Base-by-base conservation (phyloP, 2,888 invertebrate species). In the Boloria euphrosyne region DNA sequence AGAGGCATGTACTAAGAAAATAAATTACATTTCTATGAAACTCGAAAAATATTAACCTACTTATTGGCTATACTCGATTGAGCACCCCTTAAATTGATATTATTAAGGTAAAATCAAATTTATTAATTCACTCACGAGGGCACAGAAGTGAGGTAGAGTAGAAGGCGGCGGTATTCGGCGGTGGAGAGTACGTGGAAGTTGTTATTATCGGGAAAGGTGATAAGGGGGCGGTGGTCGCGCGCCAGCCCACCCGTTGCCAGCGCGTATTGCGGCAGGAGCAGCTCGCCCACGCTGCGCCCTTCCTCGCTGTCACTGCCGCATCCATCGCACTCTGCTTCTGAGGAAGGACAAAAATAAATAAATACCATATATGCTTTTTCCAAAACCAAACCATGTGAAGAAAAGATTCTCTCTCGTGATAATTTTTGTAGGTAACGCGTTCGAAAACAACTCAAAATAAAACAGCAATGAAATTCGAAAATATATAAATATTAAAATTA, bases 181-280 rank as follows among this genome's bases (percentile, higher is more conserved):
- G 98, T 97, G 64, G 94, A 94, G 74, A 98, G 92, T 73, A 95
- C 93, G 81, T 97, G 95, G 85, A 97, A 97, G 90, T 97, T 96
- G 81, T 96, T 96, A 87, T 96, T 94, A 91, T 99, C 99, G 50
- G 98, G 98, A 91, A 99, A 98, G 74, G 98, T 98, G 82, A 99
- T 95, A 77, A 99, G 94, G 17, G 98, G 98, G 78, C 97, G 96
- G 78, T 98, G 98, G 87, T 98, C 97, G 78, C 94, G 94, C n/a
- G 98, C 97, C 90, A 97, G 96, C 43, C 98, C 98, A 74, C 99
- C 98, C 71, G 98, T 97, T 75, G 98, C 96, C 82, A 97, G 95
- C 70, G 97, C 97, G 89, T 96, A 98, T 90, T 97, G 96, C 68
- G 96, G 95, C 82, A 97, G 96, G 67, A 98, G 93, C 74, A 98